These are phyloP conservation scores for Drosophila picticornis DNA, from an alignment of 2,888 invertebrate genomes.

Conservation along the genomic window DNA sequence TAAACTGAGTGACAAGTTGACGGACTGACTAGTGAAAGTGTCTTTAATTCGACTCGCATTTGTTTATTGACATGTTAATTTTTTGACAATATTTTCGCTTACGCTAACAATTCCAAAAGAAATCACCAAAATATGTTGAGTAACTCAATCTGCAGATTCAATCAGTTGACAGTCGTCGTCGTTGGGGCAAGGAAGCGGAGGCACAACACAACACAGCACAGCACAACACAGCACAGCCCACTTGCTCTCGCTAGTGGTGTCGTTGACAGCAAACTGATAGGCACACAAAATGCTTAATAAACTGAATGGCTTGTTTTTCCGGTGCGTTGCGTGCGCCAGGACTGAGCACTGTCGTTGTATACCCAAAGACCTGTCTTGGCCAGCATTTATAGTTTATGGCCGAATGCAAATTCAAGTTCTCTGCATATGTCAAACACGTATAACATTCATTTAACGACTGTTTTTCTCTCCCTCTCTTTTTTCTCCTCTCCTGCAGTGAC, in stretches of 20 bases:
- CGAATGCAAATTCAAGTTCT: conserved; percentile 72
- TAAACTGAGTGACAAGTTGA: background rate
- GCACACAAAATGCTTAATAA: conserved; percentile 69
- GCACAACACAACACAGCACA: background rate
- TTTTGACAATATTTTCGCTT: conserved; percentile 58
- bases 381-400: conserved; percentile 42
- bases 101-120: conserved; percentile 25
- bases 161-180: conserved; percentile 49
- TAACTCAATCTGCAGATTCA: conserved; percentile 54
- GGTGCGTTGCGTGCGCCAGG: conserved; percentile 65
- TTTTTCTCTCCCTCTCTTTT: conserved; percentile 46
- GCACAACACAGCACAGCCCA: conserved; percentile 22
- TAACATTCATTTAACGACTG: conserved; percentile 51
- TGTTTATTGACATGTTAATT: conserved; percentile 66
- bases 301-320: conserved; percentile 77
- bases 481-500: conserved; percentile 85
- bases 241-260: conserved; percentile 41
- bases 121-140: conserved; percentile 38
- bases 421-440: conserved; percentile 61
- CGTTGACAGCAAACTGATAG: conserved; percentile 64
- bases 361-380: conserved; percentile 22
- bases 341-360: background rate
- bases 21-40: conserved; percentile 60
- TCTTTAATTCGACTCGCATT: conserved; percentile 23
- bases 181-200: conserved; percentile 45